These are phyloP conservation scores for Trachops cirrhosus DNA, from an alignment of 2,797 vertebrate genomes.

Conservation along the genomic window DNA sequence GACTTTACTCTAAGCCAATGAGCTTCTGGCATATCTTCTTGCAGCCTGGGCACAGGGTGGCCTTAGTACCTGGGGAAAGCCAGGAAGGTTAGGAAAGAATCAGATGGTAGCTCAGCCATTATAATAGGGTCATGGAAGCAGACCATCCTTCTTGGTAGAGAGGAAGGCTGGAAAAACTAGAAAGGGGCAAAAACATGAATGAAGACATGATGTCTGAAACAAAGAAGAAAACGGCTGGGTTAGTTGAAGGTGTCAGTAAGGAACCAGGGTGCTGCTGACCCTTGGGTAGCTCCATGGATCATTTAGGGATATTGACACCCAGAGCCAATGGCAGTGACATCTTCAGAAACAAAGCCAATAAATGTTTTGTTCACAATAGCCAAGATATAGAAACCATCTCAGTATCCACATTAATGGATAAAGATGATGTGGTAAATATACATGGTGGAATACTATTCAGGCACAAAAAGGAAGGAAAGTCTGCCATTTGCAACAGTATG, in stretches of 20 bases:
- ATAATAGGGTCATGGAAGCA: not conserved
- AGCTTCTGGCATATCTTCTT: not conserved
- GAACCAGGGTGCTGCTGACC: not conserved
- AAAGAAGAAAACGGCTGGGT: not conserved
- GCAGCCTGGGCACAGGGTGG: rapidly evolving
- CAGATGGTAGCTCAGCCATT: not conserved
- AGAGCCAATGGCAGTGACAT: not conserved
- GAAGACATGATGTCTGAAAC: not conserved
- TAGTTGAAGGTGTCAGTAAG: not conserved
- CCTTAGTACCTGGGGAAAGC: not conserved
- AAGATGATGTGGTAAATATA: not conserved
- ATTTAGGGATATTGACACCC: not conserved
- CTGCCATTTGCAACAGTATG: not conserved
- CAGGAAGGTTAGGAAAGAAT: not conserved
- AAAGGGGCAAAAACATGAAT: not conserved
- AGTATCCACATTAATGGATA: not conserved
- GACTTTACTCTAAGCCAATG: not conserved
- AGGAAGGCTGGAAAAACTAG: not conserved
- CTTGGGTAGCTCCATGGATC: not conserved
- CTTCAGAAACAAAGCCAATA: not conserved
- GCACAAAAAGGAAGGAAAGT: not conserved
- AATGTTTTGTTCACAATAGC: not conserved
- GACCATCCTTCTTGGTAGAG: not conserved
- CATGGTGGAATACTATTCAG: not conserved
- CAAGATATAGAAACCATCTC: not conserved